Base-by-base conservation (phyloP, 1,140 invertebrate genomes). In the Cepaea nemoralis region DNA sequence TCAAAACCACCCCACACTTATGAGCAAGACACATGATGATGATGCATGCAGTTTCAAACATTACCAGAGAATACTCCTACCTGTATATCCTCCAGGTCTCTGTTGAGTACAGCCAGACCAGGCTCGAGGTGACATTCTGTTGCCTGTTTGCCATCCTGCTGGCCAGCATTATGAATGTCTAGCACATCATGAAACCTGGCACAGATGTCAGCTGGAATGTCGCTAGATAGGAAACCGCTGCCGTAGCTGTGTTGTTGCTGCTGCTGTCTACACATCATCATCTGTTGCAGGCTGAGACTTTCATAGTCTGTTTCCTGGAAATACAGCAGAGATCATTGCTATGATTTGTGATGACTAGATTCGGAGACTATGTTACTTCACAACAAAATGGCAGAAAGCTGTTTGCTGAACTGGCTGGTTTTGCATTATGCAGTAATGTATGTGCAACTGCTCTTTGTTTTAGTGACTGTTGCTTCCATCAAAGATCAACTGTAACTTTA, bases 1-100 rank as follows among this genome's bases (percentile, higher is more conserved):
- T n/a, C n/a, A n/a, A n/a, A n/a, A n/a, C n/a, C n/a, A n/a, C n/a
- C n/a, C n/a, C n/a, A n/a, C n/a, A n/a, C n/a, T n/a, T n/a, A n/a
- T n/a, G n/a, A n/a, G n/a, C n/a, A n/a, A n/a, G n/a, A n/a, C n/a
- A n/a, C n/a, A n/a, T n/a, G n/a, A n/a, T n/a, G n/a, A n/a, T n/a
- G n/a, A n/a, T n/a, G n/a, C n/a, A n/a, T n/a, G n/a, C n/a, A n/a
- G n/a, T n/a, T n/a, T n/a, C n/a, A n/a, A n/a, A n/a, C n/a, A n/a
- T n/a, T n/a, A n/a, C n/a, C n/a, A n/a, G n/a, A n/a, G n/a, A n/a
- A n/a, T n/a, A n/a, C n/a, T n/a, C n/a, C 8, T 63, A 80, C 78
- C 80, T 93, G 91, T 81, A 94, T 93, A 14, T 91, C 91, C 82
- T 93, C 91, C 92, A 94, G 93, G 86, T 94, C 93, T 83, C 90